Evolutionary conservation across 2,797 vertebrate genomes (phyloP), one percentile per base, ranked within the genome.

Genomic region (Bradypus variegatus): DNA sequence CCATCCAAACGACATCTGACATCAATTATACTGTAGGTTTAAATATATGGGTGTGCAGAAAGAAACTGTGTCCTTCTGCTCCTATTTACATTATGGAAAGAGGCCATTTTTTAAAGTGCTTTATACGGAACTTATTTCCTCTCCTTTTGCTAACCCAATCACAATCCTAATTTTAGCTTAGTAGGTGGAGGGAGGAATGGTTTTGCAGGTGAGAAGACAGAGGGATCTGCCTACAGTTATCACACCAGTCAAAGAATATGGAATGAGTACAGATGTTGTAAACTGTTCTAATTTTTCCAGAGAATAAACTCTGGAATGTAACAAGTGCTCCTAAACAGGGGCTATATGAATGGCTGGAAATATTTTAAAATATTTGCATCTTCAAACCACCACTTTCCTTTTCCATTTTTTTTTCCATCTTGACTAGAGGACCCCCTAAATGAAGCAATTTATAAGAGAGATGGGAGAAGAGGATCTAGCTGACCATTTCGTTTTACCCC

Each of bases 11-110:
- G 78, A 69, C 94, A 89, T 96, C 95, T 90, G 93, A 93, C 93
- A 96, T 95, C 94, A 96, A 96, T 97, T 97, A 97, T n/a, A 95
- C 89, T 84, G 89, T 88, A 96, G 93, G 91, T 84, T 96, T 93
- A 96, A 92, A 96, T 89, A 88, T 75, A 70, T 91, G 92, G 70
- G 60, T 67, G 11, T 89, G 70, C 83, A 94, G 60, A 88, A 87
- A 89, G 90, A 94, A 92, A 86, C n/a, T 53, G 50, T 86, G n/a
- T 87, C 87, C 55, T 90, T 91, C 88, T 89, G 60, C n/a, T 94
- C 60, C 41, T 73, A 75, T 64, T 81, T 67, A n/a, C 48, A 72
- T 90, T 89, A 94, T 92, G 88, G 58, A 95, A 94, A 92, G 76
- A 88, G 38, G 88, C 86, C 45, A 15, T 38, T 73, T 86, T 86